Base-by-base conservation (phyloP, 1,140 invertebrate species). In the Drosophila repleta region DNA sequence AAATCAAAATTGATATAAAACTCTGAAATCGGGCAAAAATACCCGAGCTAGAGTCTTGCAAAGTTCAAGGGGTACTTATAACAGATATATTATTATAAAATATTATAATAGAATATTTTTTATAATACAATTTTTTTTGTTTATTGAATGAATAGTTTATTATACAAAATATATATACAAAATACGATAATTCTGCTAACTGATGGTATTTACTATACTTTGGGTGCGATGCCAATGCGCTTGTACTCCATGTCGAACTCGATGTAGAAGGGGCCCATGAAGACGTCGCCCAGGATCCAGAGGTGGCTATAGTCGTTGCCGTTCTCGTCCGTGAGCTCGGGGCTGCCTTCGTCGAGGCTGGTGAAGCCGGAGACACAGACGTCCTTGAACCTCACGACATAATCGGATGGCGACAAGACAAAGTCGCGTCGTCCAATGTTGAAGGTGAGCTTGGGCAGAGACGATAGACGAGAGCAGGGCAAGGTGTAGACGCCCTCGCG, bases 281-380 rank as follows among this genome's bases (percentile, higher is more conserved):
- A 81, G 1, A 69, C 63, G 15, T 77, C 79, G 2, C 79, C 79
- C 4, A 81, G 35, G 1, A 81, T 45, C 79, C 79, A 81, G 0
- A 76, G 15, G 13, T 37, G 45, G 39, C 20, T 21, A 17, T 74
- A 46, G 5, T 65, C 56, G 0, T 35, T 60, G 10, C 74, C 79
- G 11, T 20, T 10, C 4, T 45, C 45, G 15, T 57, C 60, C 4
- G 17, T 60, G 13, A 67, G 37, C 57, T 96, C 94, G 79, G 96
- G 94, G 82, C 98, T 97, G 52, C 94, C 95, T 79, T 97, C 92
- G 92, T 99, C 97, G 15, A 77, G 37, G 37, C 55, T 62, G 8
- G 67, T 69, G 35, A 90, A 90, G 1, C 73, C 76, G 0, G 87
- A 83, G 3, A 83, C 63, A 8, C 87, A 90, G 39, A 79, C 82